Percentiles rank a stretch among this genome's conserved stretches.
These are phyloP conservation scores for Chaetura pelagica DNA, from an alignment of 2,113 vertebrate species.

Conservation along the genomic window DNA sequence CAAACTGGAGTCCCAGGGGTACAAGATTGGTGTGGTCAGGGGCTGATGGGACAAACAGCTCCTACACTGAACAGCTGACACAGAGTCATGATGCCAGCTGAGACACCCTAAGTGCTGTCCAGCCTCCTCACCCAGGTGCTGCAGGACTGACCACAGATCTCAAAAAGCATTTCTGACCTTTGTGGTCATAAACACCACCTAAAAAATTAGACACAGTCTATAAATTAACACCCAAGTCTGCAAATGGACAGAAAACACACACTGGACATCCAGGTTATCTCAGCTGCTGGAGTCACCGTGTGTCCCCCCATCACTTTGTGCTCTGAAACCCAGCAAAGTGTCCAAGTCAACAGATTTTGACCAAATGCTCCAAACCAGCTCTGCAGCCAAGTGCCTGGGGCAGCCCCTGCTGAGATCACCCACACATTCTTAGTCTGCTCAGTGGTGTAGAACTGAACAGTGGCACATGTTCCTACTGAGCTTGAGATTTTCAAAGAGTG, in stretches of 20 bases:
- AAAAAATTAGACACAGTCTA: neutral
- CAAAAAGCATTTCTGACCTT: neutral
- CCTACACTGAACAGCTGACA: neutral
- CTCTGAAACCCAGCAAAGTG: neutral
- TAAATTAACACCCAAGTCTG: neutral
- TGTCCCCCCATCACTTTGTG: neutral
- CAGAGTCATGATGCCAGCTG: neutral
- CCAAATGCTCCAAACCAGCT: neutral
- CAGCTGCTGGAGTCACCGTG: neutral
- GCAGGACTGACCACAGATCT: neutral
- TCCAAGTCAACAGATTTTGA: neutral
- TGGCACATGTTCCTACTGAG: neutral
- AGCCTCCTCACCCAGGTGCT: neutral
- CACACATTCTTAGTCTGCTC: neutral
- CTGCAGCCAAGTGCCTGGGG: neutral
- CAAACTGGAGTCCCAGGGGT: neutral
- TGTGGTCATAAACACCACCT: neutral
- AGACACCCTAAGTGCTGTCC: neutral
- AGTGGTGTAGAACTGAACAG: neutral
- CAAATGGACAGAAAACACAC: neutral
- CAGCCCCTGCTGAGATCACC: neutral
- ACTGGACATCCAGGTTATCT: neutral
- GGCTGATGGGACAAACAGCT: neutral
- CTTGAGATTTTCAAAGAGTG: neutral
- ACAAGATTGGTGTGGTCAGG: neutral